Conservation (phyloP, 2,797 vertebrate genomes). For the Tympanoctomys barrerae region DNA sequence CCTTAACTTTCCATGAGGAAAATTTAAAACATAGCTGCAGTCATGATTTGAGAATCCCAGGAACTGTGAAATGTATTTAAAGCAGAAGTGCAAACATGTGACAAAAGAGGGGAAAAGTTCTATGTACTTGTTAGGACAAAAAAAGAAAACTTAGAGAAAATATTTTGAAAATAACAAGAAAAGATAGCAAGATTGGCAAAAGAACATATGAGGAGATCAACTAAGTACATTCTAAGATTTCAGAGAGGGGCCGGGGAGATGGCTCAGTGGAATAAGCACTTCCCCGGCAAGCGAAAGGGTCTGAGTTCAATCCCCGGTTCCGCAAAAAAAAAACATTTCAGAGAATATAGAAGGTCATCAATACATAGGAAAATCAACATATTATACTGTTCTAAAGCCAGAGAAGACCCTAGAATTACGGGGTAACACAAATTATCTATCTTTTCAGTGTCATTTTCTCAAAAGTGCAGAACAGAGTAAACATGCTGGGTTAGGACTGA, state of each 20-base stretch:
- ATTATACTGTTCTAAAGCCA: neutral
- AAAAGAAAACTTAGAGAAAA: conserved; percentile 13
- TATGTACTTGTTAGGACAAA: neutral
- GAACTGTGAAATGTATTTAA: neutral
- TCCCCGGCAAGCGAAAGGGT: too few relatives aligned
- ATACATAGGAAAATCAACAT: neutral
- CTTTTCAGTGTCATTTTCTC: neutral
- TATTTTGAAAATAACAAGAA: conserved; percentile 26
- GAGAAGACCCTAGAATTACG: neutral
- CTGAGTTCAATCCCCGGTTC: too few relatives aligned
- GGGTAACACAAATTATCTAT: neutral
- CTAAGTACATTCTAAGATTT: neutral
- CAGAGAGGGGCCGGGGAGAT: too few relatives aligned
- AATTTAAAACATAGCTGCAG: neutral
- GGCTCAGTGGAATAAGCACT: too few relatives aligned
- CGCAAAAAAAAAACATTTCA: too few relatives aligned
- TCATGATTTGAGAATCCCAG: neutral
- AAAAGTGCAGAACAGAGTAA: neutral
- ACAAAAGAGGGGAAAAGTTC: neutral
- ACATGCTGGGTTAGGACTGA: neutral
- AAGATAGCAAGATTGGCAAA: neutral
- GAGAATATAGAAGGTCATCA: neutral
- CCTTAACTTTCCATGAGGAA: neutral
- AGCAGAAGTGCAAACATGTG: neutral
- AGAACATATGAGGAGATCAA: neutral